Percentiles rank a stretch among this genome's conserved stretches.
phyloP scores from a whole-genome alignment of 2,888 invertebrate genomes.

The Calameuta filiformis region DNA sequence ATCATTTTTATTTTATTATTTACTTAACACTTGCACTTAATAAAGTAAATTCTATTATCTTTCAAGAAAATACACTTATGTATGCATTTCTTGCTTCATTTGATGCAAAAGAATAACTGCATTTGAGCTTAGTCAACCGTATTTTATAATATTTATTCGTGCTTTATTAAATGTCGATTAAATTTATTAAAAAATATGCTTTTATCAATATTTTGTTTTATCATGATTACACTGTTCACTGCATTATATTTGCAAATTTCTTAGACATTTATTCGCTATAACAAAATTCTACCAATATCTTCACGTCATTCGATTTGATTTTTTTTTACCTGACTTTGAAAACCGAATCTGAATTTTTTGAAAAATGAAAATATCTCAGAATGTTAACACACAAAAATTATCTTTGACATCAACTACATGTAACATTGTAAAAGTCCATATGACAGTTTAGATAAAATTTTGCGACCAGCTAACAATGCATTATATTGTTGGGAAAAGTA shows the following conservation, averaged over 20 bases:
- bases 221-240: not conserved
- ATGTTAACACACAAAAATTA: not conserved
- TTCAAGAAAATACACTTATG: not conserved
- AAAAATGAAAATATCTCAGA: not conserved
- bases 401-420: not conserved
- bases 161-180: not conserved
- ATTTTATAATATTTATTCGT: not conserved
- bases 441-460: not conserved
- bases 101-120: not conserved
- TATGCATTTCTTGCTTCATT: not conserved
- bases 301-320: not conserved
- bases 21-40: not conserved
- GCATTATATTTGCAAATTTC: not conserved
- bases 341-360: not conserved
- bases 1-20: not conserved
- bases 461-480: too few relatives aligned
- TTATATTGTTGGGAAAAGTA: not conserved
- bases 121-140: not conserved
- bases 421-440: not conserved
- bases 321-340: not conserved
- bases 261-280: not conserved
- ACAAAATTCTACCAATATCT: not conserved
- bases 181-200: not conserved
- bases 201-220: not conserved
- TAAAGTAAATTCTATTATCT: not conserved